These are phyloP conservation scores for Steatornis caripensis DNA, from an alignment of 2,113 vertebrate genomes.

Conservation along the genomic window DNA sequence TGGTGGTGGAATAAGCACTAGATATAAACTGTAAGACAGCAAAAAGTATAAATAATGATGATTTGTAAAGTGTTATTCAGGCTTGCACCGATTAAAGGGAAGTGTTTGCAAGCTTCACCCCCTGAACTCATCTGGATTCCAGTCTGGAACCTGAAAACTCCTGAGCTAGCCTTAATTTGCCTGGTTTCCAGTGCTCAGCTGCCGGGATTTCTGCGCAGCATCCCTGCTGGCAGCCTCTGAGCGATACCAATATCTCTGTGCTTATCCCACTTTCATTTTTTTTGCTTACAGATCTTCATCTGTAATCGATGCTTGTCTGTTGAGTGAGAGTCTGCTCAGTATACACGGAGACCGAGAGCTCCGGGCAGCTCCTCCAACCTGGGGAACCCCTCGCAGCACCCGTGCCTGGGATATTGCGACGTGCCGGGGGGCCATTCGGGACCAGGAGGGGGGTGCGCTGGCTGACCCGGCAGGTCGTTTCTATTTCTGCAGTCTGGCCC, in stretches of 20 bases:
- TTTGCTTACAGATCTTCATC: not conserved
- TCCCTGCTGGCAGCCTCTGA: not conserved
- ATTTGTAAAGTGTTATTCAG: not conserved
- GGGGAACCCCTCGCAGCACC: not conserved
- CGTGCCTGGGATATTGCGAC: accelerated
- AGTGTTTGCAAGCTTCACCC: not conserved
- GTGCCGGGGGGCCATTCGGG: not conserved
- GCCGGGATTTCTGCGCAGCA: not conserved
- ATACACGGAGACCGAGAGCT: not conserved
- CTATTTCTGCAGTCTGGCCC: not conserved
- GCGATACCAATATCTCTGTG: accelerated
- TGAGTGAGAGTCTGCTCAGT: not conserved
- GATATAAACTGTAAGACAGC: not conserved
- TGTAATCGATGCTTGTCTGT: not conserved
- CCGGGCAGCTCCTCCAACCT: not conserved
- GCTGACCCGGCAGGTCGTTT: not conserved
- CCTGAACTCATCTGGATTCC: not conserved
- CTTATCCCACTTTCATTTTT: not conserved
- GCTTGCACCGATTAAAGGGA: not conserved
- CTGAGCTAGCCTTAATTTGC: not conserved
- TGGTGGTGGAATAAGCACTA: not conserved
- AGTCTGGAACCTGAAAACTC: not conserved
- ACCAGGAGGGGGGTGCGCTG: not conserved
- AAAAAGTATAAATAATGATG: not conserved
- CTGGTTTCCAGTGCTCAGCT: not conserved